These are phyloP conservation scores for Anguilla japonica DNA, from an alignment of 2,113 vertebrate species.

Conservation along the genomic window DNA sequence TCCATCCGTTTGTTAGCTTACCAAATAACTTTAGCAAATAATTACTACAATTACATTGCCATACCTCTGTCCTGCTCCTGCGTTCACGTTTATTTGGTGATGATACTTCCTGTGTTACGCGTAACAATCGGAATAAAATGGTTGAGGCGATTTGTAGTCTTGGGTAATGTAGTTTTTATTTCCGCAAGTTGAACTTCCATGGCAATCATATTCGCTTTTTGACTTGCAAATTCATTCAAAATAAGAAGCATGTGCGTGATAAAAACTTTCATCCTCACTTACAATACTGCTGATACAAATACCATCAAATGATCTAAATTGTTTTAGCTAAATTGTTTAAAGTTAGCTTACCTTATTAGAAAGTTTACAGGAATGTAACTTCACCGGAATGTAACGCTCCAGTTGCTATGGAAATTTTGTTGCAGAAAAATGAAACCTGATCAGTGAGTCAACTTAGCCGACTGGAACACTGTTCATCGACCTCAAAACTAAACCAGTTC, in stretches of 20 bases:
- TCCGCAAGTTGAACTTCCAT: not conserved
- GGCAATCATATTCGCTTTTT: too few species aligned
- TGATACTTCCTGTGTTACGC: constrained; percentile 16
- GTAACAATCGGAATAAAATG: not conserved
- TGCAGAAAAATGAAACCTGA: not conserved
- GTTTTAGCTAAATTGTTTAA: too few species aligned
- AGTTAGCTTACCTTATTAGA: not conserved
- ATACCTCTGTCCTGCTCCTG: not conserved
- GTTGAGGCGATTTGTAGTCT: not conserved
- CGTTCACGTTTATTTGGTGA: constrained; percentile 10
- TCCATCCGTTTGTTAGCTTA: too few species aligned
- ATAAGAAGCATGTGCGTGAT: too few species aligned
- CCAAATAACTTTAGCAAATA: too few species aligned
- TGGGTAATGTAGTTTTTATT: constrained; percentile 26
- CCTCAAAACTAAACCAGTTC: not conserved
- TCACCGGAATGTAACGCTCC: not conserved
- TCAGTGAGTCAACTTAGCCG: not conserved
- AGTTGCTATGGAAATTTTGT: constrained; percentile 43
- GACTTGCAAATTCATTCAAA: too few species aligned
- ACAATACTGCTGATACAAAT: too few species aligned
- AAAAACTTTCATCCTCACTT: too few species aligned
- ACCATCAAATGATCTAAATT: too few species aligned
- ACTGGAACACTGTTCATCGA: not conserved
- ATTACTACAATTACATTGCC: too few species aligned
- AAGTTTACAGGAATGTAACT: not conserved